Base-by-base conservation (phyloP, 2,113 vertebrate species). In the Ia io region DNA sequence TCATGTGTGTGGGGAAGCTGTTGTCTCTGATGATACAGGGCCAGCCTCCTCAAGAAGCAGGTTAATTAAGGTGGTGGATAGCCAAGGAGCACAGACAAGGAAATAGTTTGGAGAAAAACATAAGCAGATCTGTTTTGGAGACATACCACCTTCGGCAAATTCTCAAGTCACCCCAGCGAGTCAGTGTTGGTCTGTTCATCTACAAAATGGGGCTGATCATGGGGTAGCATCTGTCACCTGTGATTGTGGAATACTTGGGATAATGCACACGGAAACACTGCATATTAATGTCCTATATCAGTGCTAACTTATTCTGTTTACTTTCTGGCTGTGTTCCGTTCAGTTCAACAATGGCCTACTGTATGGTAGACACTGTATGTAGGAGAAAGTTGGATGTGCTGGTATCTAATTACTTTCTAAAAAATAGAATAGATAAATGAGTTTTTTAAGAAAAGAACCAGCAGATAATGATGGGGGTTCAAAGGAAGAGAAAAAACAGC, bases 1-100 rank as follows among this genome's bases (percentile, higher is more conserved):
- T 97, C 80, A 51, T 95, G 95, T 96, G 87, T 79, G 76, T 95
- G 53, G 67, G 71, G 53, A 94, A 91, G 67, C 85, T 89, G 70
- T 96, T 95, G 47, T 82, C 30, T 91, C 78, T 69, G 69, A 16
- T 22, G 56, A 35, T 71, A 49, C 20, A 93, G 87, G 89, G 63
- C 85, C 74, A 80, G 83, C 44, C 25, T 97, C 53, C 88, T 76
- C 25, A 49, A 90, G 85, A 95, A 91, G 78, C 79, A 94, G 90
- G 90, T 93, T 92, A 82, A 95, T 97, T 96, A 96, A 85, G 69
- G 63, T 74, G 69, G 28, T 73, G 35, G 76, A 63, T 74, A 92
- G 44, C 79, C 84, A 51, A 28, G 67, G 71, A 78, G 17, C 37
- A 86, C 32, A 89, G 90, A 87, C 35, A 47, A 94, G 51, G 77